phyloP scores from a whole-genome alignment of 2,888 invertebrate genomes.

The Ptilodon capucinus region DNA sequence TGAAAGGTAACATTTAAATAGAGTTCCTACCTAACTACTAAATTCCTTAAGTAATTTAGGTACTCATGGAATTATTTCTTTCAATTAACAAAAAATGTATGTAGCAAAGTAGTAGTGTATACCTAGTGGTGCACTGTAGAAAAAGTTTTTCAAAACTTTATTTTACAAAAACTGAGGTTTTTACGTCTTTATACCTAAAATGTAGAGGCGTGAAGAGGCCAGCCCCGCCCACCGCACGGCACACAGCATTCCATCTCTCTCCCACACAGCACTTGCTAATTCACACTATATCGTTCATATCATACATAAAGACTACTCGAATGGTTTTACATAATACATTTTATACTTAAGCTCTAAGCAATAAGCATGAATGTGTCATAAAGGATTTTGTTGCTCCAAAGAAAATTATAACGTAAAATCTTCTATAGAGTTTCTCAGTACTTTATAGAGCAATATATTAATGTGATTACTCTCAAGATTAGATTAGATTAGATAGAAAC shows the following conservation, averaged over 20 bases:
- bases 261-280: constrained; percentile 39
- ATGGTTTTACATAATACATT: constrained; percentile 31
- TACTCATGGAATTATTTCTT: too few species aligned
- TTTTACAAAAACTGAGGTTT: background rate
- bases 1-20: too few species aligned
- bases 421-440: background rate
- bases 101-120: too few species aligned
- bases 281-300: constrained; percentile 27
- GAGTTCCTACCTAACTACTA: too few species aligned
- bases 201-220: constrained; percentile 34
- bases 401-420: background rate
- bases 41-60: too few species aligned
- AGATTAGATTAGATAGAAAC: too few species aligned
- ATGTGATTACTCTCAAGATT: too few species aligned
- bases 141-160: background rate
- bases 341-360: constrained; percentile 12
- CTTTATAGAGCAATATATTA: too few species aligned
- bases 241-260: constrained; percentile 51
- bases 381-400: background rate
- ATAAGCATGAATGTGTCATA: background rate
- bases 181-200: constrained; percentile 36
- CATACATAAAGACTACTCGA: constrained; percentile 21
- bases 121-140: too few species aligned
- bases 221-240: constrained; percentile 60
- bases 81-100: too few species aligned